Base-by-base conservation (phyloP, 2,888 invertebrate genomes). In the Anthophora plumipes region DNA sequence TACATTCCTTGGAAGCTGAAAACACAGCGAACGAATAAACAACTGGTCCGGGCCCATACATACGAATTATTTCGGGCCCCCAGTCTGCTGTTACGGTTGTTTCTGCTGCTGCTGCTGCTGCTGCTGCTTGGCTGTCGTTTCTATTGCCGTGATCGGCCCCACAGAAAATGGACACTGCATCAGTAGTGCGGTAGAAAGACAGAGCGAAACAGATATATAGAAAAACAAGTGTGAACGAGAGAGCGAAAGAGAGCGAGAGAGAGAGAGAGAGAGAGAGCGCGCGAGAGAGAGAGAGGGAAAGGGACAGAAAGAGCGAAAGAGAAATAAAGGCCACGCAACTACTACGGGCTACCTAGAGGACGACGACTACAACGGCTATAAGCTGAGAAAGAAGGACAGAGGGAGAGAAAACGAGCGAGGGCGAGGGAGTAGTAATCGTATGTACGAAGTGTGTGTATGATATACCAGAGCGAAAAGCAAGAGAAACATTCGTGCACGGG, bases 81-180 rank as follows among this genome's bases (percentile, higher is more conserved):
- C 55, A 25, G 54, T 63, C 61, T 64, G 60, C 41, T 60, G 52
- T 48, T 54, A 8, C 20, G 41, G 41, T 39, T 67, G 41, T 39
- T 67, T 17, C 80, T 69, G 64, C 48, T 39, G 48, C 17, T 43
- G 17, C 46, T 25, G 61, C 68, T 60, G 70, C 76, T 59, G 60
- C 20, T 60, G 48, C 48, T 43, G n/a, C 25, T 64, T 72, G 66
- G 75, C 82, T 82, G 86, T 86, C 82, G 85, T 85, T 83, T 79
- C 82, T 83, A 73, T 85, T 83, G 80, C 66, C 77, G 84, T 67
- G 85, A 76, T 69, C 76, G 80, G 68, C 78, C 43, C 79, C 85
- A 86, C 87, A 91, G 91, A 92, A 92, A 91, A 92, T 91, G 92
- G 92, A 91, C 88, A 91, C 91, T 90, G 90, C 87, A 86, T 83